phyloP scores from a whole-genome alignment of 2,113 vertebrate genomes.

The Turnix velox region DNA sequence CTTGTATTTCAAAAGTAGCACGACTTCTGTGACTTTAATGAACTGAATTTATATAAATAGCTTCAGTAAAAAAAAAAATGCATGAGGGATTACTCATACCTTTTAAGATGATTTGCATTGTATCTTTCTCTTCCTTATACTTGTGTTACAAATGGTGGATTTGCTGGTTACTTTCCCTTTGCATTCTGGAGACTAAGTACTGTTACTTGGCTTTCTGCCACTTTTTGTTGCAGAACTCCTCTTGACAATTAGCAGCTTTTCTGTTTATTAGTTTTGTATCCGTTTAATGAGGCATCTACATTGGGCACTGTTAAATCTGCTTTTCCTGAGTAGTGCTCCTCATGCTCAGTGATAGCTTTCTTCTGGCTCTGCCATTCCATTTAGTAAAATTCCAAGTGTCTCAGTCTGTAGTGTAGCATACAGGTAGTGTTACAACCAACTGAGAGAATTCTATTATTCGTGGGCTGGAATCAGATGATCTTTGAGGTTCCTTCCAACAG shows the following conservation, averaged over 20 bases:
- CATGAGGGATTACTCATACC: not conserved
- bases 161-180: not conserved
- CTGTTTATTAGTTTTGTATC: not conserved
- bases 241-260: not conserved
- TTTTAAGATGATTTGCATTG: too few species aligned
- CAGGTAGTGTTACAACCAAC: not conserved
- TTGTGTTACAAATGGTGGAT: not conserved
- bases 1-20: not conserved
- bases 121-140: not conserved
- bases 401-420: not conserved
- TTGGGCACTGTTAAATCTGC: not conserved
- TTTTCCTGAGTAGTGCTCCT: not conserved
- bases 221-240: slow-evolving; percentile 3
- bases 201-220: not conserved
- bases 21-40: not conserved
- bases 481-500: too few species aligned
- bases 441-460: not conserved
- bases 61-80: not conserved
- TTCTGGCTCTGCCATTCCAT: not conserved
- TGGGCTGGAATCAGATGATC: too few species aligned
- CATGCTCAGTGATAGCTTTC: not conserved
- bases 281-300: not conserved
- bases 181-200: not conserved
- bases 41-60: not conserved
- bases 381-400: not conserved